Evolutionary conservation across 2,113 vertebrate genomes (phyloP), one percentile per base, ranked within the genome.

Genomic region (Rhea pennata): DNA sequence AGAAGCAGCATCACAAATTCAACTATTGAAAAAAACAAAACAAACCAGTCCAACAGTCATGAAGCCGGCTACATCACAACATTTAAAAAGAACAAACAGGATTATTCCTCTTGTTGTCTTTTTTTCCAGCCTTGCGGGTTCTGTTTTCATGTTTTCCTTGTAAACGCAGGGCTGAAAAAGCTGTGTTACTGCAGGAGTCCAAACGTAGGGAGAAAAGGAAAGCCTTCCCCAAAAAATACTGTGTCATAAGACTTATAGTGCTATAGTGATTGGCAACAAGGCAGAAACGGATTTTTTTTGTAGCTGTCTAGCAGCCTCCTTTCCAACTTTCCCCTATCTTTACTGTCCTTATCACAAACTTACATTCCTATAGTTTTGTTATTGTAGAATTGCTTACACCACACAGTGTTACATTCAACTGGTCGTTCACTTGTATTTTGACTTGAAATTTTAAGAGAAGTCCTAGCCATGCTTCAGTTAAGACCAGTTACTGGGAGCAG

Each of bases 401-500:
- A 9, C 20, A 23, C 73, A 24, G 48, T 1, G 27, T 10, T 2
- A 1, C 1, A 10, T n/a, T 50, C n/a, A 1, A 66, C 4, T 2
- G 20, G 20, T 5, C 1, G 1, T 44, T 39, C 62, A 2, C 0
- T 0, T 31, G 44, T 10, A 0, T 3, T 84, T 29, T 12, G 77
- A 24, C 16, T 23, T 4, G 24, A 5, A 1, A 1, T 0, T 23
- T 23, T 22, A 6, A 10, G 46, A 54, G 78, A 12, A 12, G 10
- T 56, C 31, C 64, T 40, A 53, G 12, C 39, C 1, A 0, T 16
- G 29, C 56, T 27, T 56, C 15, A 2, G 7, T 29, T 24, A 1
- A 5, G 13, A 5, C 3, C 20, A 3, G 36, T 12, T 40, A 0
- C 7, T 53, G 42, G 8, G 10, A 1, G 0, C 2, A 16, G 58